These are phyloP conservation scores for Herpetotheres cachinnans DNA, from an alignment of 2,113 vertebrate species.

Conservation along the genomic window DNA sequence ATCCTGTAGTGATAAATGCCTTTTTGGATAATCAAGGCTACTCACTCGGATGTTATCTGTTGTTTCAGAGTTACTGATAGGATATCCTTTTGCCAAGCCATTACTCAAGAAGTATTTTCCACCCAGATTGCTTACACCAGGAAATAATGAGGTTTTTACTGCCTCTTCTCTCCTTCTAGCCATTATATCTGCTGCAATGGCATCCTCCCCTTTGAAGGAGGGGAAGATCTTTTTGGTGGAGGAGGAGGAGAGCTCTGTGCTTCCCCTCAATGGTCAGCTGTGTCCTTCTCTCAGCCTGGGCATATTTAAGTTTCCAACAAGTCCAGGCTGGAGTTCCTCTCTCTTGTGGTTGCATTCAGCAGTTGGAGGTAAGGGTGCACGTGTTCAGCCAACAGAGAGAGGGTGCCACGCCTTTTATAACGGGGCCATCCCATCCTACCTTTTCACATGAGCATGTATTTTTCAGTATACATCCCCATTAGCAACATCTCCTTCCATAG, in stretches of 20 bases:
- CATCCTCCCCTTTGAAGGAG: neutral
- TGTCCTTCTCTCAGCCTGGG: neutral
- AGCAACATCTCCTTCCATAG: neutral
- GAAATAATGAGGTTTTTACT: neutral
- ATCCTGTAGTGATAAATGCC: neutral
- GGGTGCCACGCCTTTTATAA: neutral
- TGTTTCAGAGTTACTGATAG: neutral
- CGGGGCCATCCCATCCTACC: neutral
- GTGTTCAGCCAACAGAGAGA: neutral
- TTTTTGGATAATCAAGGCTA: neutral
- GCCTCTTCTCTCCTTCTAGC: neutral
- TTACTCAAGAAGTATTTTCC: slow-evolving; percentile 9
- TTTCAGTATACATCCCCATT: neutral
- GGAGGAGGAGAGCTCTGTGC: neutral
- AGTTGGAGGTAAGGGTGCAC: neutral
- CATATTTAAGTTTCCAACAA: neutral
- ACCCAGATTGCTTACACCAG: neutral
- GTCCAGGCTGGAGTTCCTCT: neutral
- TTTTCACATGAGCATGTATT: neutral
- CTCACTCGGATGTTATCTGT: neutral
- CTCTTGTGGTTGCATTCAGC: neutral
- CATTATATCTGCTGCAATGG: neutral
- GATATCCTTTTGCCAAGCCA: neutral
- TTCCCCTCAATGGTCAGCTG: neutral
- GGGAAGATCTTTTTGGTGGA: neutral